Evolutionary conservation across 2,888 invertebrate genomes (phyloP).

Genomic region (Pterostichus madidus): DNA sequence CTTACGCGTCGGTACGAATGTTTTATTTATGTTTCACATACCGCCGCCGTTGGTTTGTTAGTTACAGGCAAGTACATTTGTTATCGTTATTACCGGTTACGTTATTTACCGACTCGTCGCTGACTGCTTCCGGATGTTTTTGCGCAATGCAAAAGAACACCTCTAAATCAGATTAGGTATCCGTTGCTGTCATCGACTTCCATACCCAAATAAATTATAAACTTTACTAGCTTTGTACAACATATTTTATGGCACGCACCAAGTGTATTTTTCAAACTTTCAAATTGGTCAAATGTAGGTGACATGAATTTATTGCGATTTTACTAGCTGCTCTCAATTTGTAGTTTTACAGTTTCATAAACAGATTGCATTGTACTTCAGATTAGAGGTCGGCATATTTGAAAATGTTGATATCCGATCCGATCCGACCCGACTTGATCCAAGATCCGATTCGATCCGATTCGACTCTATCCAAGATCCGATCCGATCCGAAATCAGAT

Average conservation of each 20-base stretch:
- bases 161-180: conserved; percentile 50
- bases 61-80: conserved; percentile 53
- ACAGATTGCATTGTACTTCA: background rate
- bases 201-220: conserved; percentile 39
- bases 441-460: no score
- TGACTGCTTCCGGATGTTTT: conserved; percentile 51
- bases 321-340: background rate
- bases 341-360: background rate
- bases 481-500: no score
- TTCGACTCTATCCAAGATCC: no score
- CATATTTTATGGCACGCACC: conserved; percentile 43
- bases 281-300: conserved; percentile 1
- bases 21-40: conserved; percentile 58
- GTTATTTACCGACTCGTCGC: conserved; percentile 51
- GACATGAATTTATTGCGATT: conserved; percentile 36
- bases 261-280: conserved; percentile 37
- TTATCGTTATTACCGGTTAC: conserved; percentile 61
- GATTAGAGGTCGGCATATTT: no score
- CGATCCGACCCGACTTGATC: no score
- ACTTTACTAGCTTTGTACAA: conserved; percentile 26
- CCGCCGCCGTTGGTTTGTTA: conserved; percentile 46
- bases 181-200: conserved; percentile 45
- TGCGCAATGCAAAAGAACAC: conserved; percentile 47
- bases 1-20: conserved; percentile 55
- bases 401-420: no score